phyloP scores from a whole-genome alignment of 2,888 invertebrate species.

The Tipula unca region DNA sequence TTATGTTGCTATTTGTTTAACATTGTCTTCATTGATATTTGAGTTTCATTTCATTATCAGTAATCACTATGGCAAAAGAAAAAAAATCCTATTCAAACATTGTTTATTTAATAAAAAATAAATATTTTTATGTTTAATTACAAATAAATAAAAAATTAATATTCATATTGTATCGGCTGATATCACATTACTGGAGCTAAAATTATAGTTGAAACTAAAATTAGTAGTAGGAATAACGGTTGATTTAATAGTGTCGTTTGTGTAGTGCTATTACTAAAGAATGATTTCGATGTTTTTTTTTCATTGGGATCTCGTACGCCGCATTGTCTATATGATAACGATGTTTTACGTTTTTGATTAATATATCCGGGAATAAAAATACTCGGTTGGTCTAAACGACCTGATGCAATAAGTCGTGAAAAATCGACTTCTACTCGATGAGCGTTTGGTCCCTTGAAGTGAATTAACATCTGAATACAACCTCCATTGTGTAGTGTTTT shows the following conservation, averaged over 20 bases:
- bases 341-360: constrained; percentile 58
- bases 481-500: constrained; percentile 65
- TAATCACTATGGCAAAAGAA: background rate
- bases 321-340: constrained; percentile 66
- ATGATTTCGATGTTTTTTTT: constrained; percentile 36
- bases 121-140: background rate
- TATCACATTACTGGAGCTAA: background rate
- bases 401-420: constrained; percentile 61
- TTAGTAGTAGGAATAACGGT: background rate
- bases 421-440: constrained; percentile 70
- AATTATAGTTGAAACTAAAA: background rate
- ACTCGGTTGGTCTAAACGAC: constrained; percentile 64
- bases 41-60: no score
- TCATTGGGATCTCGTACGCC: constrained; percentile 68
- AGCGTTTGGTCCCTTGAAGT: constrained; percentile 78
- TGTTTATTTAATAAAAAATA: background rate
- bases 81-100: background rate
- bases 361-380: constrained; percentile 70
- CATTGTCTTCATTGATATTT: no score
- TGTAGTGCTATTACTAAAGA: background rate
- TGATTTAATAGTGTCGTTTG: background rate
- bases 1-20: no score
- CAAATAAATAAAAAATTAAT: background rate
- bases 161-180: background rate
- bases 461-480: constrained; percentile 77